Evolutionary conservation across 2,797 vertebrate genomes (phyloP).

Genomic region (Fundulus diaphanus): DNA sequence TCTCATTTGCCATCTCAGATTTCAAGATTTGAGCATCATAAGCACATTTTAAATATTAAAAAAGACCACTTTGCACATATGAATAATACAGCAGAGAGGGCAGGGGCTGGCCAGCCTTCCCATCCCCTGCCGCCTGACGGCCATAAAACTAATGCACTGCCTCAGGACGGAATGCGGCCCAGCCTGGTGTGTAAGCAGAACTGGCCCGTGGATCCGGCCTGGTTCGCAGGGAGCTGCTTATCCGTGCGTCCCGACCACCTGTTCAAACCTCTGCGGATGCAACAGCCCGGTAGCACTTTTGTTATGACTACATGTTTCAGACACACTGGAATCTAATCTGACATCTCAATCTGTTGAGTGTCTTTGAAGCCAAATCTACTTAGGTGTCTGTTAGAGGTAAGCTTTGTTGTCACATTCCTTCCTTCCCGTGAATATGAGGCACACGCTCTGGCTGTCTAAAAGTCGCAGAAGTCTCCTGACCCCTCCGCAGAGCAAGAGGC

Average conservation of each 20-base stretch:
- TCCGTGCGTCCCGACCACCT: constrained; percentile 58
- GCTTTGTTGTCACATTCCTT: constrained; percentile 64
- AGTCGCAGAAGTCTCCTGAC: constrained; percentile 21
- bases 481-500: constrained; percentile 8
- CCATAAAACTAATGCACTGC: constrained; percentile 87
- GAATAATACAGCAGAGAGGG: constrained; percentile 86
- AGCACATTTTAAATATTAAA: constrained; percentile 90
- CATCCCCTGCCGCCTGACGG: constrained; percentile 72
- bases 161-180: constrained; percentile 64
- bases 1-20: constrained; percentile 65
- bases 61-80: constrained; percentile 86
- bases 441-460: constrained; percentile 15
- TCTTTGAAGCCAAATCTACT: constrained; percentile 69
- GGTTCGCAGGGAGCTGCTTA: constrained; percentile 39
- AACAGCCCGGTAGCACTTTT: constrained; percentile 66
- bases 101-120: constrained; percentile 79
- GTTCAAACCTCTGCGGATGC: constrained; percentile 68
- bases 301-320: constrained; percentile 72
- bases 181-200: constrained; percentile 52
- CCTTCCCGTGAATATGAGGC: constrained; percentile 36
- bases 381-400: constrained; percentile 56
- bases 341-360: constrained; percentile 73
- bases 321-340: constrained; percentile 73
- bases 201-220: constrained; percentile 47
- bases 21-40: constrained; percentile 82